A percentile compares a stretch with the other conserved stretches of the same genome.
Conservation (phyloP, 37 sponge, comb jelly and placozoan species). For the Diacarnus erythraeanus region DNA sequence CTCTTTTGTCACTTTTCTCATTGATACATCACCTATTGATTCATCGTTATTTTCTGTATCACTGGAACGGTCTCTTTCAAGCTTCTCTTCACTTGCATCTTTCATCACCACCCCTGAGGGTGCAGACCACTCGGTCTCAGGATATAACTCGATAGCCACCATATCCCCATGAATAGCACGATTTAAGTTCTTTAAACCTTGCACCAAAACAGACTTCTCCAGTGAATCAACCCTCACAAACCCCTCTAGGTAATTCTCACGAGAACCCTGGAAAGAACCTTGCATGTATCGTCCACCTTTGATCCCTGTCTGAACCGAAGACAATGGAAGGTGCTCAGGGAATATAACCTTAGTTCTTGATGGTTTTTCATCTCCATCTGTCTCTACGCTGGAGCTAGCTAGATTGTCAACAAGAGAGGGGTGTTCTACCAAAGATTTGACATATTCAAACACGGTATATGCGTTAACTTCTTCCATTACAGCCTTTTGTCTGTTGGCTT, state of each 20-base stretch:
- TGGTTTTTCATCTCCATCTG: background rate
- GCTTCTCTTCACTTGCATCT: conserved; percentile 28
- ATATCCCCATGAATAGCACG: conserved; percentile 91
- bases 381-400: conserved; percentile 26
- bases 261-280: conserved; percentile 80
- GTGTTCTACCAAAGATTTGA: conserved; percentile 53
- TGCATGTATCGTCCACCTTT: conserved; percentile 74
- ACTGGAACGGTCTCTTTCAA: conserved; percentile 6
- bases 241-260: conserved; percentile 89
- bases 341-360: conserved; percentile 50
- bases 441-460: conserved; percentile 72
- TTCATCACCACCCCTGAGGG: conserved; percentile 77
- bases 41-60: conserved; percentile 23
- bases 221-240: conserved; percentile 49
- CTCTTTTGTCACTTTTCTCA: background rate
- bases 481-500: conserved; percentile 76
- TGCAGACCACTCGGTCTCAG: conserved; percentile 75
- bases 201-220: conserved; percentile 71
- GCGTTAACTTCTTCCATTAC: conserved; percentile 48
- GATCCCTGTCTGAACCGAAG: conserved; percentile 73
- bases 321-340: conserved; percentile 76
- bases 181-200: conserved; percentile 79
- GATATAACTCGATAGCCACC: conserved; percentile 88
- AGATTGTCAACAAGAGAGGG: conserved; percentile 81
- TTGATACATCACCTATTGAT: background rate